Conservation (phyloP, 2,888 invertebrate genomes). For the Shargacucullia verbasci region DNA sequence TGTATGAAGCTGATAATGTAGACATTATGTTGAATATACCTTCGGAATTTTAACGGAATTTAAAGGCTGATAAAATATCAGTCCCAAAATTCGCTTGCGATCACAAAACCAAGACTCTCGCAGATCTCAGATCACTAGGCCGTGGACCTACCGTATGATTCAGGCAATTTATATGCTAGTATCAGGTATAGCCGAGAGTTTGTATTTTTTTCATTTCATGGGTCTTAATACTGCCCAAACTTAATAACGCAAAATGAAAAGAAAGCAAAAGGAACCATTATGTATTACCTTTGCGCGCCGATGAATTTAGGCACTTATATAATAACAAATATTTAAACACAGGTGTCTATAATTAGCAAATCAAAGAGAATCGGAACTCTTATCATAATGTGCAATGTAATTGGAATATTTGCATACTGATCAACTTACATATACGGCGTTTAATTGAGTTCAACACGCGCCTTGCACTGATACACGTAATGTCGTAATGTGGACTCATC, state of each 20-base stretch:
- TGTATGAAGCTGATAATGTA: background rate
- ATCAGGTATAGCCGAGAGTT: too few species aligned
- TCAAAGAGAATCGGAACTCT: slow-evolving; percentile 11
- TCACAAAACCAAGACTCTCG: too few species aligned
- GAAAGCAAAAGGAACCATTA: slow-evolving; percentile 15
- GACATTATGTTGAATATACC: too few species aligned
- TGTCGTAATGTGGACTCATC: slow-evolving; percentile 53
- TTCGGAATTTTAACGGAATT: too few species aligned
- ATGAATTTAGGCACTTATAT: slow-evolving; percentile 24
- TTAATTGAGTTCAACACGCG: slow-evolving; percentile 31
- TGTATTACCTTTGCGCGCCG: slow-evolving; percentile 19
- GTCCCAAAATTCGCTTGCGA: background rate
- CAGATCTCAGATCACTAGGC: too few species aligned
- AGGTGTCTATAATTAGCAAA: slow-evolving; percentile 33
- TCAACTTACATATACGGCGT: slow-evolving; percentile 27
- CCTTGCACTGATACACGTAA: slow-evolving; percentile 38
- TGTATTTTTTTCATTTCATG: too few species aligned
- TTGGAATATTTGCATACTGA: slow-evolving; percentile 30
- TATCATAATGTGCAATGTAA: slow-evolving; percentile 14
- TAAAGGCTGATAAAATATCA: too few species aligned
- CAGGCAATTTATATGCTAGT: too few species aligned
- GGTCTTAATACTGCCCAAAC: too few species aligned
- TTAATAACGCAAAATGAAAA: too few species aligned
- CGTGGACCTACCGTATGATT: too few species aligned
- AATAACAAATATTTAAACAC: slow-evolving; percentile 20